Base-by-base conservation (phyloP, 1,140 invertebrate species). In the Pissodes strobi region DNA sequence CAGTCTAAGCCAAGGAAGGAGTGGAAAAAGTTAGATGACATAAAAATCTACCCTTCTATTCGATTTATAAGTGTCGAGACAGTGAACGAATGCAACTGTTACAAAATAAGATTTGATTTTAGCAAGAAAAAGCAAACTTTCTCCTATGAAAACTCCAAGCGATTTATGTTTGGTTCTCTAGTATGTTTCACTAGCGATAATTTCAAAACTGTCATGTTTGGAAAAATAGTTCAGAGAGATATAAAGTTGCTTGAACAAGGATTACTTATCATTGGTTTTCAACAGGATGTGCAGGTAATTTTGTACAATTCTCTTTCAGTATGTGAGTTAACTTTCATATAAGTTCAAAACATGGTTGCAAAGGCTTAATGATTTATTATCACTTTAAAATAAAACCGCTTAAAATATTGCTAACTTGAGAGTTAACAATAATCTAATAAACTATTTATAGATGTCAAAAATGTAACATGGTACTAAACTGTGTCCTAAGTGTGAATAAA, bases 141-240 rank as follows among this genome's bases (percentile, higher is more conserved):
- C 8, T 70, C 67, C 6, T 78, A 73, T 70, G 75, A 76, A 48
- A 68, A 74, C 27, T 80, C 81, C 0, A 85, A 86, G 72, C 78
- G 86, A 46, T 83, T 93, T 22, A 82, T 91, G 72, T 86, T 79
- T 76, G 91, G 91, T 0, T 87, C 88, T 0, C 76, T 93, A n/a
- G 68, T 93, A 0, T 84, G 88, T 63, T 82, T 94, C 21, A 88
- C 88, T 0, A 78, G 67, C 8, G 84, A 90, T 71, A 81, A 87
- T 45, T 93, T 92, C 74, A 76, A 82, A 22, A 83, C 82, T 23
- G 78, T 90, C 25, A 76, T 88, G 27, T 84, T 91, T 68, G 90
- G 84, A 13, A 86, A 83, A 1, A 86, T 93, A 17, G 72, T 80
- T 3, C 80, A 88, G 22, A 78, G 87, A 39, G 80, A 88, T 34